Conservation (phyloP, 2,888 invertebrate genomes). For the Lycaena phlaeas region DNA sequence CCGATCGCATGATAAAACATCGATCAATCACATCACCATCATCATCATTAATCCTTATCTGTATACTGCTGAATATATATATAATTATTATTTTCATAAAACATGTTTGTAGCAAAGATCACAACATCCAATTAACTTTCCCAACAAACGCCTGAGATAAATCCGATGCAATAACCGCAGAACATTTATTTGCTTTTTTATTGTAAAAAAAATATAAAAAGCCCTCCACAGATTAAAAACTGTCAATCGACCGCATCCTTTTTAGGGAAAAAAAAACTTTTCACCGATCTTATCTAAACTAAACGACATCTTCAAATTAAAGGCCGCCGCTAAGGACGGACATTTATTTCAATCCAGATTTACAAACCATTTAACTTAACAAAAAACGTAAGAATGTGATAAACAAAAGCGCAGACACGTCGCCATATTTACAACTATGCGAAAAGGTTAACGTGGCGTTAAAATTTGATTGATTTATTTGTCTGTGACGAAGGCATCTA, state of each 20-base stretch:
- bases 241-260: slow-evolving; percentile 20
- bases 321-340: slow-evolving; percentile 29
- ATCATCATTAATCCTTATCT: no score
- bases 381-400: slow-evolving; percentile 23
- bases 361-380: slow-evolving; percentile 38
- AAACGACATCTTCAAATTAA: slow-evolving; percentile 30
- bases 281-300: slow-evolving; percentile 35
- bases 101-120: no score
- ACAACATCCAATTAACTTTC: neutral
- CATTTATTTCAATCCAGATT: slow-evolving; percentile 35
- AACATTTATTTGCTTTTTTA: slow-evolving; percentile 2
- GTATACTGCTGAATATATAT: no score
- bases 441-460: slow-evolving; percentile 3
- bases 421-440: slow-evolving; percentile 6
- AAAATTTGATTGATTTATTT: slow-evolving; percentile 7
- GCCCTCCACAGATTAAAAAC: slow-evolving; percentile 12
- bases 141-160: slow-evolving; percentile 1
- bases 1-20: no score
- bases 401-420: slow-evolving; percentile 3
- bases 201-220: slow-evolving; percentile 10
- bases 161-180: neutral
- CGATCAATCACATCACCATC: no score
- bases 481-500: neutral
- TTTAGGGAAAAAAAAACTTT: slow-evolving; percentile 17
- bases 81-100: no score